These are phyloP conservation scores for Thymallus thymallus DNA, from an alignment of 2,113 vertebrate species.

Conservation along the genomic window DNA sequence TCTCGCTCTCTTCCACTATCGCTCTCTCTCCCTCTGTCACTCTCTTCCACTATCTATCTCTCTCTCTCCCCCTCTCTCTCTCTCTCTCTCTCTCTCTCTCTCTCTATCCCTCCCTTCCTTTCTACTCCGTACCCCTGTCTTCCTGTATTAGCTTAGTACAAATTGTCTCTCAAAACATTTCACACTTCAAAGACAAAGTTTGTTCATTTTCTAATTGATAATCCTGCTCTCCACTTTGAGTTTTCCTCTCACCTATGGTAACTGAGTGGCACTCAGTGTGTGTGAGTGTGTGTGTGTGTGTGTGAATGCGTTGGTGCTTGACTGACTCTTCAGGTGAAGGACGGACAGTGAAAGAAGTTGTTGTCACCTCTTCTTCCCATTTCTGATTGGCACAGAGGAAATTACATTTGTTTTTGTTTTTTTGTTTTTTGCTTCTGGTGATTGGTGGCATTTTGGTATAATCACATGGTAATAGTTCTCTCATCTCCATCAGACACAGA, in stretches of 20 bases:
- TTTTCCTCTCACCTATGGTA: slow-evolving; percentile 37
- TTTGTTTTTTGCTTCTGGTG: slow-evolving; percentile 21
- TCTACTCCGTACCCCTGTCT: slow-evolving; percentile 17
- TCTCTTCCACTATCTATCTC: no score
- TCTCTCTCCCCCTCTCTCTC: slow-evolving; percentile 26
- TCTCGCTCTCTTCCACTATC: slow-evolving; percentile 35
- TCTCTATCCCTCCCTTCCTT: slow-evolving; percentile 21
- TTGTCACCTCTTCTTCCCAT: neutral
- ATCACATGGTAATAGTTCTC: neutral
- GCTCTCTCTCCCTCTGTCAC: slow-evolving; percentile 20
- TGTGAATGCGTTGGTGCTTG: neutral
- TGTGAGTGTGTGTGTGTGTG: no score
- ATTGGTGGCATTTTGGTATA: slow-evolving; percentile 26
- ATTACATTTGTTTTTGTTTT: slow-evolving; percentile 15
- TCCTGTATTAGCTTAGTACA: slow-evolving; percentile 4
- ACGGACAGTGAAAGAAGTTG: neutral
- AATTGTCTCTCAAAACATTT: slow-evolving; percentile 26
- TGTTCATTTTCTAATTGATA: slow-evolving; percentile 52
- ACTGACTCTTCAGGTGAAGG: slow-evolving; percentile 3
- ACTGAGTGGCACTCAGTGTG: slow-evolving; percentile 35
- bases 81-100: slow-evolving; percentile 14
- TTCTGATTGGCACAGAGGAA: slow-evolving; percentile 13
- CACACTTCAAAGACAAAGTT: slow-evolving; percentile 61
- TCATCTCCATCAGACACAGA: neutral
- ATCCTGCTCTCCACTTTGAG: slow-evolving; percentile 35